phyloP scores from a whole-genome alignment of 2,888 invertebrate species.

The Spatulosminthurus flaviceps region DNA sequence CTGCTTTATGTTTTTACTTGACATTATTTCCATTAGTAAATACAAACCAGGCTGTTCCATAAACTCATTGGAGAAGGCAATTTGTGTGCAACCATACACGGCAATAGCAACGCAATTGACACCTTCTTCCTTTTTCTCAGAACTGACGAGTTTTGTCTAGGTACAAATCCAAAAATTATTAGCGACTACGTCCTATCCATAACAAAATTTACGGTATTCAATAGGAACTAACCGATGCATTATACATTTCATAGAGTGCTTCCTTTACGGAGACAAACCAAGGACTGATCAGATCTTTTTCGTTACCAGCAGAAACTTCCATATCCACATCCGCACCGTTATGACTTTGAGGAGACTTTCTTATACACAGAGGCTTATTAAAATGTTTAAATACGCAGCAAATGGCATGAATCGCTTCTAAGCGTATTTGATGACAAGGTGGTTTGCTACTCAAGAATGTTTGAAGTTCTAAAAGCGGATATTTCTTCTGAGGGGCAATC shows the following conservation, averaged over 20 bases:
- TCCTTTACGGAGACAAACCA: background rate
- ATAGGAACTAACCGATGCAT: conserved; percentile 33
- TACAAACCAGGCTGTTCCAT: conserved; percentile 70
- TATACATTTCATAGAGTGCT: background rate
- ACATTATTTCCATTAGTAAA: conserved; percentile 70
- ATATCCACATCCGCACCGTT: no score
- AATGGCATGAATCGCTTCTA: conserved; percentile 51
- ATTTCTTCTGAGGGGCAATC: background rate
- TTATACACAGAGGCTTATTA: background rate
- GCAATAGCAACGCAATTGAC: conserved; percentile 71
- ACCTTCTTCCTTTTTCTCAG: conserved; percentile 71
- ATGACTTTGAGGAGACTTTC: no score
- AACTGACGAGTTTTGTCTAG: conserved; percentile 66
- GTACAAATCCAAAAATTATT: background rate
- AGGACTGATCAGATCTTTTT: background rate
- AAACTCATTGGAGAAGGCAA: conserved; percentile 70
- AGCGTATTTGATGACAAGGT: conserved; percentile 46
- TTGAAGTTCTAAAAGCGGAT: conserved; percentile 32
- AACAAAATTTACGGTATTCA: no score
- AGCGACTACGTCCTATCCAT: no score
- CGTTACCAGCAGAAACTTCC: background rate
- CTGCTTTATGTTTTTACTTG: conserved; percentile 68
- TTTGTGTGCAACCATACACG: conserved; percentile 70
- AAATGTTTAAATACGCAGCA: conserved; percentile 35
- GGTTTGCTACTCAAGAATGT: background rate